Evolutionary conservation across 1,140 invertebrate genomes (phyloP), one percentile per base, ranked within the genome.

Genomic region (Pentalonia nigronervosa): DNA sequence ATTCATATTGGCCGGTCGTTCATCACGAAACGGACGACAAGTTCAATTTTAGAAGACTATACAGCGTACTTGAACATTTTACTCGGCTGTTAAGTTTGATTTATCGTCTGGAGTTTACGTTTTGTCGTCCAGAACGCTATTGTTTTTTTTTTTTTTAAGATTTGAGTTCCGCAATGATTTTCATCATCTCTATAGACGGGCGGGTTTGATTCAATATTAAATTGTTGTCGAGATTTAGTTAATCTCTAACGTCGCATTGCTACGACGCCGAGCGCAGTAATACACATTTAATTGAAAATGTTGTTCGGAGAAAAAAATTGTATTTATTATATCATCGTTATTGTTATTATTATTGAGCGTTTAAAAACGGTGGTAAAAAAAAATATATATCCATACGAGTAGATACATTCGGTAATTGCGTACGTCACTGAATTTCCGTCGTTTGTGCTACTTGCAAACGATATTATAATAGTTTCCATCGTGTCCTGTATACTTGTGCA

Each of bases 11-110:
- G 45, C n/a, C n/a, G 47, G 86, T 88, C 86, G 86, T 88, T 88
- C 86, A 88, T 88, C 86, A 88, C 47, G n/a, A 50, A 88, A 88
- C 86, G 23, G n/a, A 20, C 45, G 86, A 50, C 86, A 50, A 48
- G 86, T 88, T 50, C 47, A 48, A 88, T 50, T 48, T 50, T 20
- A 47, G 86, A 88, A 88, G 86, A 34, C 17, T 50, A 50, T 34
- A 50, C 21, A 0, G 25, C 47, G 86, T 34, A 21, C 48, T 88
- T 48, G 34, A 88, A 34, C 45, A 30, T 88, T 50, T 48, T 34
- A 88, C 86, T 48, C 9, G 25, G 14, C 6, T 86, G 41, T 86
- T 45, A 86, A 47, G 36, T 88, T 88, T 88, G 86, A 88, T 88
- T 88, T 88, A 88, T 88, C 7, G 36, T 50, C n/a, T 20, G 6